Percentiles rank a stretch among this genome's conserved stretches.
Evolutionary conservation across 2,113 vertebrate genomes (phyloP).

Genomic region (Apaloderma vittatum): DNA sequence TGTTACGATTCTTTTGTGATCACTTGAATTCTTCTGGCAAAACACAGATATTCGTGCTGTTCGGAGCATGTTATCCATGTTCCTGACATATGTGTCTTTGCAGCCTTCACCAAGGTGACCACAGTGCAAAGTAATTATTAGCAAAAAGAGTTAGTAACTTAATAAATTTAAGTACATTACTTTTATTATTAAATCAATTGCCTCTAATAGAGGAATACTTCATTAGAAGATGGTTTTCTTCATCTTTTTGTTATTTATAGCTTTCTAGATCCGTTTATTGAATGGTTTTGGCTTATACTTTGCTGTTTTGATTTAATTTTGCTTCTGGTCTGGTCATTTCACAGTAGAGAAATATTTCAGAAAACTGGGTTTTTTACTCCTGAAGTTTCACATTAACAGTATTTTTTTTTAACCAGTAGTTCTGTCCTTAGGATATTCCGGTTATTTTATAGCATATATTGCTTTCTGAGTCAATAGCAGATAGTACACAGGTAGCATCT

Average conservation of each 20-base stretch:
- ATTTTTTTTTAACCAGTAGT: neutral
- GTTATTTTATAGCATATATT: neutral
- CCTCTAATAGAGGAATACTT: neutral
- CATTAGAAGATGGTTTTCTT: neutral
- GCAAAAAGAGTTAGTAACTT: neutral
- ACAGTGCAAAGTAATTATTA: neutral
- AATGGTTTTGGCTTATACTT: neutral
- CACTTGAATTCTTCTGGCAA: neutral
- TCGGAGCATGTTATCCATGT: neutral
- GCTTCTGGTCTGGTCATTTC: neutral
- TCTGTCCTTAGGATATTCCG: neutral
- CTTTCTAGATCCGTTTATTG: neutral
- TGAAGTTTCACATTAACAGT: neutral
- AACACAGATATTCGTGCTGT: neutral
- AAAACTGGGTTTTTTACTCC: neutral
- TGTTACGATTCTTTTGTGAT: neutral
- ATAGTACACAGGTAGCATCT: neutral
- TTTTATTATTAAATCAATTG: neutral
- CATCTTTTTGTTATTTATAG: neutral
- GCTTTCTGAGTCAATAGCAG: neutral
- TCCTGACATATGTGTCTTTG: neutral
- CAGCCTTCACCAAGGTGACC: neutral
- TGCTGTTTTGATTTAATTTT: neutral
- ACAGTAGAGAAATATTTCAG: neutral
- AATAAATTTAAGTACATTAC: neutral